Evolutionary conservation across 2,113 vertebrate genomes (phyloP).

Genomic region (Varanus komodoensis): DNA sequence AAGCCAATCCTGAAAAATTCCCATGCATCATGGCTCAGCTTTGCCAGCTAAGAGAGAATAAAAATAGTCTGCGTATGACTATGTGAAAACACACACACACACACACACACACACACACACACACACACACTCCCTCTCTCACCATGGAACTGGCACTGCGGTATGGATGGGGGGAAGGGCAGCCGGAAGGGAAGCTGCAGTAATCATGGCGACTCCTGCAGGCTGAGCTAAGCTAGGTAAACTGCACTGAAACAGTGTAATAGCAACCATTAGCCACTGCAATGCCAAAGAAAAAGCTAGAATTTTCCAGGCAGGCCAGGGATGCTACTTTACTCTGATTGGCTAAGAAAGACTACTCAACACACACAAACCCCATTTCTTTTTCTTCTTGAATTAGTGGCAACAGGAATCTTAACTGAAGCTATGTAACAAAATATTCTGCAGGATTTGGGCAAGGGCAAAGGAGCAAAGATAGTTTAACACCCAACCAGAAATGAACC

Average conservation of each 20-base stretch:
- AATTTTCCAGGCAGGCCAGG: constrained; percentile 21
- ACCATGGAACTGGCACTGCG: constrained; percentile 34
- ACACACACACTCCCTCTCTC: background rate
- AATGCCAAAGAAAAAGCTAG: constrained; percentile 31
- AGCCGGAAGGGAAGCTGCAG: constrained; percentile 25
- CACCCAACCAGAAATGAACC: background rate
- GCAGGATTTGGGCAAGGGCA: constrained; percentile 6
- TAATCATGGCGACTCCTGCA: constrained; percentile 43
- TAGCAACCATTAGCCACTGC: constrained; percentile 12
- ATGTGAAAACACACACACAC: background rate
- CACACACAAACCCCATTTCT: background rate
- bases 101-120: background rate
- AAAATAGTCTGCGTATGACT: background rate
- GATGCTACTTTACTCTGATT: constrained; percentile 12
- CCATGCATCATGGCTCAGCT: background rate
- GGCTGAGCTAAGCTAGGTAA: constrained; percentile 14
- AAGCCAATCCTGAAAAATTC: background rate
- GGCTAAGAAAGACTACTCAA: background rate
- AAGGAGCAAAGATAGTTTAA: background rate
- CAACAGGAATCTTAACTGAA: constrained; percentile 1
- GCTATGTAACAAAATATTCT: constrained; percentile 28
- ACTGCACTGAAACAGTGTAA: constrained; percentile 6
- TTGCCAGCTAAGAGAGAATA: background rate
- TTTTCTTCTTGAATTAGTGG: constrained; percentile 16
- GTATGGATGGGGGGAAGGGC: constrained; percentile 6